Conservation (phyloP, 1,140 invertebrate species). For the Pomacea maculata region DNA sequence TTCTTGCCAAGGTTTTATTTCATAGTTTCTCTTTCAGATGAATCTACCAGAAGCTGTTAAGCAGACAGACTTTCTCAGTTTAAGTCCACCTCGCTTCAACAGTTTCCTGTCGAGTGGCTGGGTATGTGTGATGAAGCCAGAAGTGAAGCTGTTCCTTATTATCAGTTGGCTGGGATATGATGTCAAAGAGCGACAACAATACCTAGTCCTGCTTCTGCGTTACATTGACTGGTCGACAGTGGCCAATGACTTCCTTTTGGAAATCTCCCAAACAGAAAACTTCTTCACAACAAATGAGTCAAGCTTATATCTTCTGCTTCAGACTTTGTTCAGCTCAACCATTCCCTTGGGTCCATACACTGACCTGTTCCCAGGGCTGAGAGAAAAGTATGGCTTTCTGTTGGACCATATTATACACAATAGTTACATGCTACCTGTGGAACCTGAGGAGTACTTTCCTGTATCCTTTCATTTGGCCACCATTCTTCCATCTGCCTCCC, state of each 20-base stretch:
- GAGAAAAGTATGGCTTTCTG: slow-evolving; percentile 64
- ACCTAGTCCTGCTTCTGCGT: slow-evolving; percentile 45
- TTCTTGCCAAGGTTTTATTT: too few species aligned
- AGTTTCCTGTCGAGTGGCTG: slow-evolving; percentile 54
- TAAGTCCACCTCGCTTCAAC: slow-evolving; percentile 57
- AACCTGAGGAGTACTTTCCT: slow-evolving; percentile 39
- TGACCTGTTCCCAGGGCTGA: slow-evolving; percentile 67
- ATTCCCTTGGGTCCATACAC: slow-evolving; percentile 69
- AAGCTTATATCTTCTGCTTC: slow-evolving; percentile 69
- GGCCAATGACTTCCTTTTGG: slow-evolving; percentile 53
- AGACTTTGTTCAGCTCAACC: slow-evolving; percentile 70
- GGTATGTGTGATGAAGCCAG: slow-evolving; percentile 50
- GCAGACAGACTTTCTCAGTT: slow-evolving; percentile 66
- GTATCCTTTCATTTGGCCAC: slow-evolving; percentile 45
- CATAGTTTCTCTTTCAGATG: slow-evolving; percentile 61
- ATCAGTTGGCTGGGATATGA: slow-evolving; percentile 57
- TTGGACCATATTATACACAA: slow-evolving; percentile 44
- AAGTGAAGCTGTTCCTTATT: slow-evolving; percentile 56
- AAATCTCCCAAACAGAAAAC: slow-evolving; percentile 58
- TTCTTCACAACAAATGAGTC: slow-evolving; percentile 59
- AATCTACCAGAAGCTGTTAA: slow-evolving; percentile 68
- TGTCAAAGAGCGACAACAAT: slow-evolving; percentile 49
- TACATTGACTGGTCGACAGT: slow-evolving; percentile 56
- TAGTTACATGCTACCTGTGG: slow-evolving; percentile 11
- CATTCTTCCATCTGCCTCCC: slow-evolving; percentile 4